Percentiles rank a stretch among this genome's conserved stretches.
These are phyloP conservation scores for Sebastes cheni DNA, from an alignment of 2,797 vertebrate genomes.

Conservation along the genomic window DNA sequence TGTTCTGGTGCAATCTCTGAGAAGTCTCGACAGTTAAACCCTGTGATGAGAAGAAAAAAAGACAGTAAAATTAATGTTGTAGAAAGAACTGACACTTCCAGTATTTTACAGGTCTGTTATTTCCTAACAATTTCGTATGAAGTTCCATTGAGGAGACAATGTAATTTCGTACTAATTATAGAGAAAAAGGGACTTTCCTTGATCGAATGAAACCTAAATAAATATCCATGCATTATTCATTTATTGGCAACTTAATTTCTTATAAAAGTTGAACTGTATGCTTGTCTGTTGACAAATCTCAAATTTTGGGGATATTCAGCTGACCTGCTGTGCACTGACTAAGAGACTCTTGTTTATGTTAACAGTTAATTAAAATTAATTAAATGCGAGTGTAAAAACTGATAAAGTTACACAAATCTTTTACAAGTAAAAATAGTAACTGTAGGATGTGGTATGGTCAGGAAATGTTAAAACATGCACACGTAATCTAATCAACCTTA, in stretches of 20 bases:
- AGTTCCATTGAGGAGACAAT: neutral
- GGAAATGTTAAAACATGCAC: neutral
- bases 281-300: too few relatives aligned
- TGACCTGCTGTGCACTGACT: too few relatives aligned
- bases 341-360: neutral
- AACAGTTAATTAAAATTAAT: neutral
- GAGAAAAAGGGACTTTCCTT: neutral
- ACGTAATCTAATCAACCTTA: neutral
- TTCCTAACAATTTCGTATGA: neutral
- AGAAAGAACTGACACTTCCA: neutral
- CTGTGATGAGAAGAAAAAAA: slow-evolving; percentile 63
- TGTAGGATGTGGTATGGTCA: neutral
- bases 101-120: neutral
- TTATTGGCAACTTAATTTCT: too few relatives aligned
- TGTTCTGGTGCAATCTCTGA: slow-evolving; percentile 86
- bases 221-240: neutral
- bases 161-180: neutral
- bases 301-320: too few relatives aligned
- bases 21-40: slow-evolving; percentile 89
- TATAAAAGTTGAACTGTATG: too few relatives aligned
- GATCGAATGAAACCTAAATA: too few relatives aligned
- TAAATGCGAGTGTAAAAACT: neutral
- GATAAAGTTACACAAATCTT: neutral
- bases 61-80: neutral
- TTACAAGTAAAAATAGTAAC: neutral